phyloP scores from a whole-genome alignment of 2,888 invertebrate species.

The Mycalesis mineus region DNA sequence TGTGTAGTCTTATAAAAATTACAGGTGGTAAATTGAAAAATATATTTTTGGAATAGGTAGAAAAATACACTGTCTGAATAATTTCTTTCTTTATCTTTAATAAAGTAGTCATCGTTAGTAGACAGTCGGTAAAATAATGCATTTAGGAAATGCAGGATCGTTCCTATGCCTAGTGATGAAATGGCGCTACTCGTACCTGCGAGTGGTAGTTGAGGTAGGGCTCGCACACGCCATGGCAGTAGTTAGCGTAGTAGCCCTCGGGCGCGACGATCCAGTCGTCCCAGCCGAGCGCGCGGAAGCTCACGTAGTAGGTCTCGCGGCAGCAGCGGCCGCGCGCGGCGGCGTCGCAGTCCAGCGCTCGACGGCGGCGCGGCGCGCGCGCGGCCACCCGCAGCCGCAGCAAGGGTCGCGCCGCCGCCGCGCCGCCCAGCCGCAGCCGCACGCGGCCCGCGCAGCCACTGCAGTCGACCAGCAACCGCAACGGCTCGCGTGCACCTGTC shows the following conservation, averaged over 20 bases:
- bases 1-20: no score
- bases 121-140: no score
- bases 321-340: constrained; percentile 81
- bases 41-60: no score
- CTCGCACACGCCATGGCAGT: constrained; percentile 94
- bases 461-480: constrained; percentile 90
- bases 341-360: constrained; percentile 90
- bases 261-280: constrained; percentile 96
- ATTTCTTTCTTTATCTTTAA: no score
- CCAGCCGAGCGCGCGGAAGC: constrained; percentile 94
- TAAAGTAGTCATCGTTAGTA: no score
- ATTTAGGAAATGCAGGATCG: no score
- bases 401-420: constrained; percentile 86
- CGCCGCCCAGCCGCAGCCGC: constrained; percentile 80
- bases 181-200: constrained; percentile 76
- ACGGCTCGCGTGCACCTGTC: constrained; percentile 71
- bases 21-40: no score
- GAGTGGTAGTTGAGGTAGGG: constrained; percentile 92
- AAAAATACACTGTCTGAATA: no score
- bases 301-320: constrained; percentile 94
- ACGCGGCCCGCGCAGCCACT: constrained; percentile 88
- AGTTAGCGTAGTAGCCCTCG: constrained; percentile 94
- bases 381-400: constrained; percentile 87
- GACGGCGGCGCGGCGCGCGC: constrained; percentile 84
- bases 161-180: no score